Evolutionary conservation across 1,140 invertebrate genomes (phyloP).

Genomic region (Drosophila quadrilineata): DNA sequence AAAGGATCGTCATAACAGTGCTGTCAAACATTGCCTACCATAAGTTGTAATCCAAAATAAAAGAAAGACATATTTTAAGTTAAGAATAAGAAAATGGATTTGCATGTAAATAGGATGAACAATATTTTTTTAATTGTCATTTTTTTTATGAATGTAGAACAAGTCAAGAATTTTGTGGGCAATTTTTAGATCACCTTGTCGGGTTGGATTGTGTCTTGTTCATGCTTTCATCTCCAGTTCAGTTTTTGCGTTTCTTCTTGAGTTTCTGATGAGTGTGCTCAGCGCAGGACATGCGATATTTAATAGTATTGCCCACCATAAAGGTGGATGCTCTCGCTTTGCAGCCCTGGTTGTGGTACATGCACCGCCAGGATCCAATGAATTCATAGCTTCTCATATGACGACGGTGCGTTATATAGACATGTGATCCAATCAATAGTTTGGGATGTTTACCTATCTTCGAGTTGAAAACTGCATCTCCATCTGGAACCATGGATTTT

Average conservation of each 20-base stretch:
- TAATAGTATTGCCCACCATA: conserved; percentile 38
- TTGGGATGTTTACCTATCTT: conserved; percentile 32
- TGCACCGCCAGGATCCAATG: conserved; percentile 55
- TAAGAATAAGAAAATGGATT: not conserved
- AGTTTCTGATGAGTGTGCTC: conserved; percentile 35
- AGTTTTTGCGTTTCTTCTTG: not conserved
- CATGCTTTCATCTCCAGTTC: no score
- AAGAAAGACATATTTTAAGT: conserved; percentile 21
- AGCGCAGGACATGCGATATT: conserved; percentile 46
- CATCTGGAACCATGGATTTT: conserved; percentile 30
- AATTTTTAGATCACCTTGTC: no score
- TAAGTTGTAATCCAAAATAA: not conserved
- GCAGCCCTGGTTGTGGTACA: conserved; percentile 48
- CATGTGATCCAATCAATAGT: conserved; percentile 39
- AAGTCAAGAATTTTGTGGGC: no score
- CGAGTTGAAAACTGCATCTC: conserved; percentile 28
- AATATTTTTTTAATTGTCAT: not conserved
- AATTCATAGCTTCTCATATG: conserved; percentile 21
- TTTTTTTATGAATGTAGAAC: no score
- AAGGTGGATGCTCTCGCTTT: conserved; percentile 47
- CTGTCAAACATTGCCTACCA: not conserved
- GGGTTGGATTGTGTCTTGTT: no score
- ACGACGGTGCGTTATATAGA: conserved; percentile 40
- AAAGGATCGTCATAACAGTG: no score
- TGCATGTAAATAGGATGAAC: not conserved